These are phyloP conservation scores for Marasmarcha lunaedactyla DNA, from an alignment of 2,888 invertebrate species.

Conservation along the genomic window DNA sequence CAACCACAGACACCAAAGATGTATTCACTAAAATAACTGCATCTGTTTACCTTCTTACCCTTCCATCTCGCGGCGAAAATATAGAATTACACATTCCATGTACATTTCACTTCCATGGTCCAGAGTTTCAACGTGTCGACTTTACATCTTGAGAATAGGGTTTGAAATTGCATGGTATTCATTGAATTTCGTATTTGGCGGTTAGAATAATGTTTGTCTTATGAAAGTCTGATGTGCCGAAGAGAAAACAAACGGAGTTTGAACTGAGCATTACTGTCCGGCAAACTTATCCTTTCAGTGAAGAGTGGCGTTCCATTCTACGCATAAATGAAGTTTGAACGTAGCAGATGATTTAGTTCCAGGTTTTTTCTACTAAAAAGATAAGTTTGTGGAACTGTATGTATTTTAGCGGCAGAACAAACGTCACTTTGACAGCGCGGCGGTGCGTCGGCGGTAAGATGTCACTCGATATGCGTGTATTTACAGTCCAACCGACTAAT, in stretches of 20 bases:
- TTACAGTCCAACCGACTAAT: no score
- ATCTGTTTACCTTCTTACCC: constrained; percentile 66
- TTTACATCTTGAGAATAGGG: no score
- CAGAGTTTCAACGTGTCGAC: no score
- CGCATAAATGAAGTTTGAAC: no score
- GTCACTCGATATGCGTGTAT: constrained; percentile 54
- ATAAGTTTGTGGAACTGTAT: no score
- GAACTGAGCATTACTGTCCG: constrained; percentile 64
- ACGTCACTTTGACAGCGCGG: constrained; percentile 67
- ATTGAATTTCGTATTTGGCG: constrained; percentile 16
- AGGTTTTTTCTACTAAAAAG: no score
- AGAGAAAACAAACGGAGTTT: constrained; percentile 64
- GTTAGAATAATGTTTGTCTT: constrained; percentile 27
- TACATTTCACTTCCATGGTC: constrained; percentile 19
- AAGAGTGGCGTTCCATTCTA: no score
- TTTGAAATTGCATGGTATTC: background rate
- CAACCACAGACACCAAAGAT: constrained; percentile 44
- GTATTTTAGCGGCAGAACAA: constrained; percentile 70
- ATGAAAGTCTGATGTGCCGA: constrained; percentile 55
- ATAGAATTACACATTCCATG: constrained; percentile 59
- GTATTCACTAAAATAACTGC: constrained; percentile 64
- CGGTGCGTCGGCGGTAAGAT: constrained; percentile 68
- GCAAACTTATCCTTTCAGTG: no score
- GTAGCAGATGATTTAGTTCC: no score
- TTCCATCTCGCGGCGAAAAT: constrained; percentile 63